Percentiles rank a stretch among this genome's conserved stretches.
These are phyloP conservation scores for Panurus biarmicus DNA, from an alignment of 2,113 vertebrate genomes.

Conservation along the genomic window DNA sequence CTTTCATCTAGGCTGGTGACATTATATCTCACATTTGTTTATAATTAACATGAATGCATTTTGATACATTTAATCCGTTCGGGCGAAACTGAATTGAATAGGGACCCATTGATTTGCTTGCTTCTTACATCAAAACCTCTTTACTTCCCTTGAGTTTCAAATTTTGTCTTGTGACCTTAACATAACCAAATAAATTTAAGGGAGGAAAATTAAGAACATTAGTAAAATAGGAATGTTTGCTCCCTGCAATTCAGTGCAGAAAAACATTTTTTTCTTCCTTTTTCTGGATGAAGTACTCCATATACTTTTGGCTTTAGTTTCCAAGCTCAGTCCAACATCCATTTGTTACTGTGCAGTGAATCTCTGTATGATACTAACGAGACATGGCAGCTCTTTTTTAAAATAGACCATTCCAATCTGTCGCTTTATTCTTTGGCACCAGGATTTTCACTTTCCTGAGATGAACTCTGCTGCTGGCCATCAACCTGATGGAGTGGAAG, in stretches of 20 bases:
- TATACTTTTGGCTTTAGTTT: constrained; percentile 1
- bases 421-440: constrained; percentile 11
- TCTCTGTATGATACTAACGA: constrained; percentile 26
- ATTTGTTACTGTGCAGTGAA: not conserved
- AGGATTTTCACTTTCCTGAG: constrained; percentile 23
- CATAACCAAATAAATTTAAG: not conserved
- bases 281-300: constrained; percentile 2
- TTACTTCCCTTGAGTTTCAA: not conserved
- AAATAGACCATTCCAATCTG: constrained; percentile 48
- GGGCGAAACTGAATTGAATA: not conserved
- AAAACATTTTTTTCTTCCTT: not conserved
- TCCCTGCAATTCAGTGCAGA: not conserved
- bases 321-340: not conserved
- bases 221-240: not conserved
- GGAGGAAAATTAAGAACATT: not conserved
- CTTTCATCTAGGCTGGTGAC: not conserved
- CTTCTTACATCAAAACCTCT: not conserved
- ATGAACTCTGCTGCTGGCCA: not conserved
- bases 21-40: not conserved
- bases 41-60: not conserved
- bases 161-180: not conserved
- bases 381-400: constrained; percentile 34
- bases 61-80: not conserved
- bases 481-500: not conserved
- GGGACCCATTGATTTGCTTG: not conserved